Evolutionary conservation across 2,113 vertebrate species (phyloP).

Genomic region (Muscicapa adusta): DNA sequence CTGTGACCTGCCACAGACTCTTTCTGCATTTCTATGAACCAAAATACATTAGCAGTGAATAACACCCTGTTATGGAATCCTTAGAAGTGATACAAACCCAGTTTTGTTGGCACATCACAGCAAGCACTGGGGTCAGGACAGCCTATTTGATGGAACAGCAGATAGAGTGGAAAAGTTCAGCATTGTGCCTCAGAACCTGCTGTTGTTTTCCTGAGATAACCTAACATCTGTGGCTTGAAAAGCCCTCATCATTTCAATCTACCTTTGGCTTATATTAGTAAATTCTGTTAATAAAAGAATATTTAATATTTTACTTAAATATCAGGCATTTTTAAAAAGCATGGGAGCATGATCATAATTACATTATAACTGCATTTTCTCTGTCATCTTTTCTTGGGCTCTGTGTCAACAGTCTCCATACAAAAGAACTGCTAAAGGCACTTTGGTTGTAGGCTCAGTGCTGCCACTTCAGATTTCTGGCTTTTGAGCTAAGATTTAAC

Average conservation of each 20-base stretch:
- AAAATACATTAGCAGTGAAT: constrained; percentile 29
- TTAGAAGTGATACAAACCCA: not conserved
- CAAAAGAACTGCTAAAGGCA: not conserved
- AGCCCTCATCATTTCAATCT: not conserved
- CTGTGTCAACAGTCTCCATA: not conserved
- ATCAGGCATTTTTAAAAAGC: not conserved
- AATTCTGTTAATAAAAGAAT: not conserved
- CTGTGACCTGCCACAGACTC: not conserved
- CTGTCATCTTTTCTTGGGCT: not conserved
- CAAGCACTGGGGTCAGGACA: not conserved
- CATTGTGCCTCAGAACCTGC: constrained; percentile 5
- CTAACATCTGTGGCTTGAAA: not conserved
- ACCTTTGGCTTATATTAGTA: not conserved
- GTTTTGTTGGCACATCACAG: not conserved
- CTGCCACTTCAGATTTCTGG: not conserved
- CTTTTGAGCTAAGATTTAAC: constrained; percentile 12
- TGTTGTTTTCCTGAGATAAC: constrained; percentile 16
- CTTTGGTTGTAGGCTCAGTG: not conserved
- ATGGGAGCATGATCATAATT: not conserved
- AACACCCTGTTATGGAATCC: not conserved
- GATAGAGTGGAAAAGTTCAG: not conserved
- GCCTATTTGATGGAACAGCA: not conserved
- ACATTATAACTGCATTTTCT: not conserved
- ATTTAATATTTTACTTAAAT: not conserved
- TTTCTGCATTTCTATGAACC: constrained; percentile 18